phyloP scores from a whole-genome alignment of 2,888 invertebrate genomes.

The Lasioglossum leucozonium region DNA sequence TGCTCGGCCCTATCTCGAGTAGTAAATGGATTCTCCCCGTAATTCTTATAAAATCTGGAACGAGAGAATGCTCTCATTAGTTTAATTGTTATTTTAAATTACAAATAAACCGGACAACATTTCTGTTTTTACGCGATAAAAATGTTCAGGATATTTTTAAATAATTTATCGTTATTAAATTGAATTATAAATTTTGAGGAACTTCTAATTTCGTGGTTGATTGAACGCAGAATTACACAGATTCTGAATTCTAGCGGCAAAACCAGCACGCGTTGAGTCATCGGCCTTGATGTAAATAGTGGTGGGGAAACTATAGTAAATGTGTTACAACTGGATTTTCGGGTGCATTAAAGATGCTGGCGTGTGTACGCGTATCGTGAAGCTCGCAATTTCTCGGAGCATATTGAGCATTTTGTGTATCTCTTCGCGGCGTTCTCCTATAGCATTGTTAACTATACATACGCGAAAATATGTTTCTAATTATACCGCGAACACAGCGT shows the following conservation, averaged over 20 bases:
- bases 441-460: not conserved
- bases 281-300: constrained; percentile 34
- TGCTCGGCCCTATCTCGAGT: constrained; percentile 78
- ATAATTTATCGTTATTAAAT: not conserved
- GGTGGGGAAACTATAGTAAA: constrained; percentile 41
- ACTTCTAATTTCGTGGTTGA: not conserved
- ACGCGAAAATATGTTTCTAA: not conserved
- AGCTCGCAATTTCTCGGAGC: not conserved
- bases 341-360: not conserved
- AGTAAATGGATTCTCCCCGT: constrained; percentile 56
- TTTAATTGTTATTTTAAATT: not conserved
- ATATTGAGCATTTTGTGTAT: not conserved
- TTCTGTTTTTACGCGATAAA: not conserved
- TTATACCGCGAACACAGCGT: not conserved
- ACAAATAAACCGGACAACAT: not conserved
- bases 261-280: constrained; percentile 33
- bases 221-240: not conserved
- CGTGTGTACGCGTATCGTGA: not conserved
- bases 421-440: not conserved
- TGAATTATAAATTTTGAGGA: not conserved
- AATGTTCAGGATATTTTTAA: not conserved
- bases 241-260: constrained; percentile 47
- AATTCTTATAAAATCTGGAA: constrained; percentile 61
- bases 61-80: not conserved
- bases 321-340: constrained; percentile 17